Percentiles rank a stretch among this genome's conserved stretches.
These are phyloP conservation scores for Apocheima hispidaria DNA, from an alignment of 2,888 invertebrate species.

Conservation along the genomic window DNA sequence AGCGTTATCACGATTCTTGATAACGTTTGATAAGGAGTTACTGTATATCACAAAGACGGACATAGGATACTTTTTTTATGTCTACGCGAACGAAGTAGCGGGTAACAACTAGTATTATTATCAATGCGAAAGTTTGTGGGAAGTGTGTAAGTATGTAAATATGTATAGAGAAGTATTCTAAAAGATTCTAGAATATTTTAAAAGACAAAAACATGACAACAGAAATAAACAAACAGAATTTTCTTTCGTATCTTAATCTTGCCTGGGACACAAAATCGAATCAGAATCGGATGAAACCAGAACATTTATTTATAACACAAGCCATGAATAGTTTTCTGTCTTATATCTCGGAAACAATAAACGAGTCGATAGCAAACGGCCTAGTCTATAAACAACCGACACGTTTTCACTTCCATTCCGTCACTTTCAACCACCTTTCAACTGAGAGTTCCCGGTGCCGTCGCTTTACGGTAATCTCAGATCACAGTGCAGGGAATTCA, in stretches of 20 bases:
- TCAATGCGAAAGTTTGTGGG: too few species aligned
- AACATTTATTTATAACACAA: conserved; percentile 20
- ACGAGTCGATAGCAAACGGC: conserved; percentile 48
- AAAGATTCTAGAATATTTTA: too few species aligned
- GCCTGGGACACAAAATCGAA: conserved; percentile 1
- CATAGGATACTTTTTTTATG: too few species aligned
- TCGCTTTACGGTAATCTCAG: conserved; percentile 64
- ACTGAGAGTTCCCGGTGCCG: conserved; percentile 64
- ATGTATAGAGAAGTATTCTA: too few species aligned
- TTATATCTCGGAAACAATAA: conserved; percentile 44
- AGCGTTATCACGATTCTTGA: too few species aligned
- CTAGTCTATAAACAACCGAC: conserved; percentile 45
- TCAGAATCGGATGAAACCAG: conserved; percentile 8
- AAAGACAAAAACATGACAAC: too few species aligned
- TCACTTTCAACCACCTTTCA: conserved; percentile 62
- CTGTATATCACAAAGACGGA: too few species aligned
- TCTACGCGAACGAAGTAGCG: too few species aligned
- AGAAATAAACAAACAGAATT: background rate
- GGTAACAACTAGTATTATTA: too few species aligned
- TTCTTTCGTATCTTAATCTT: background rate
- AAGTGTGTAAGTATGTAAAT: too few species aligned
- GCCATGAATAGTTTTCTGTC: conserved; percentile 39
- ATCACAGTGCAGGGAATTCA: conserved; percentile 26
- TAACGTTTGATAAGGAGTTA: too few species aligned
- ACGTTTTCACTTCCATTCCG: conserved; percentile 55